A percentile compares a stretch with the other conserved stretches of the same genome.
These are phyloP conservation scores for Cheirogaleus medius DNA, from an alignment of 2,113 vertebrate species.

Conservation along the genomic window DNA sequence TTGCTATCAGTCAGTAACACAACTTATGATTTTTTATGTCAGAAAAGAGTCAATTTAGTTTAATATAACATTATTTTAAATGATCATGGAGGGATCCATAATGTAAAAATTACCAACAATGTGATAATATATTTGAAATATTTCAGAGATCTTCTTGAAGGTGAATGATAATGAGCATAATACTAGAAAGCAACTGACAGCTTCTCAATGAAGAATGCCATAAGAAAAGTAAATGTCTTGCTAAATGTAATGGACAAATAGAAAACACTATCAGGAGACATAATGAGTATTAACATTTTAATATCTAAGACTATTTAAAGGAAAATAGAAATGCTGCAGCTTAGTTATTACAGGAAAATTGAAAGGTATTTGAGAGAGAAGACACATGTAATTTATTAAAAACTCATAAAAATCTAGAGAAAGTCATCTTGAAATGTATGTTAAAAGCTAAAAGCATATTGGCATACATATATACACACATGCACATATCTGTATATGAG, in stretches of 20 bases:
- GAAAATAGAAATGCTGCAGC: background rate
- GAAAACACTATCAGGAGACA: background rate
- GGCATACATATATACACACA: background rate
- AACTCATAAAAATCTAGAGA: background rate
- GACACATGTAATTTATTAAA: background rate
- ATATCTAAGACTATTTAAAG: background rate
- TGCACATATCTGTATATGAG: background rate
- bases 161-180: background rate
- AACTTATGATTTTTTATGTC: background rate
- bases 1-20: background rate
- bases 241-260: background rate
- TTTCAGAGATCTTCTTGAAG: conserved; percentile 13
- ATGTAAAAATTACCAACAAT: background rate
- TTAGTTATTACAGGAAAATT: background rate
- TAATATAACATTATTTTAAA: conserved; percentile 21
- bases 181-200: background rate
- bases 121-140: background rate
- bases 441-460: background rate
- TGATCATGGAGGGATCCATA: background rate
- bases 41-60: conserved; percentile 8
- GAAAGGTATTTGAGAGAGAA: background rate
- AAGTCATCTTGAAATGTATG: background rate
- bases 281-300: background rate
- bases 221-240: background rate
- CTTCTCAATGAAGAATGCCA: background rate